Base-by-base conservation (phyloP, 2,888 invertebrate species). In the Octodonta nipae region DNA sequence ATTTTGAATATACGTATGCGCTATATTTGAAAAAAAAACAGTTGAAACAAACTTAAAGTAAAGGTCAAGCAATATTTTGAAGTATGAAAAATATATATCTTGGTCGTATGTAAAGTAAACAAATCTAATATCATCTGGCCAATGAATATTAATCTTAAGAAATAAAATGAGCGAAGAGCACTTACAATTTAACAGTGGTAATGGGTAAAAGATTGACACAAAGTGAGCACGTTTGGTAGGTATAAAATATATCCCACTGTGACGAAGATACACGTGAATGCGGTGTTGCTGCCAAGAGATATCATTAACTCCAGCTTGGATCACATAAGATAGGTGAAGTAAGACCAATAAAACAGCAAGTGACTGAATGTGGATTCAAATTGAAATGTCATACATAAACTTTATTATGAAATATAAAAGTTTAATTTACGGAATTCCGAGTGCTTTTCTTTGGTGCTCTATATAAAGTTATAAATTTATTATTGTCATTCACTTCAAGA, bases 331-430 rank as follows among this genome's bases (percentile, higher is more conserved):
- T 54, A 53, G 47, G 54, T 58, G 56, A 58, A 57, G 58, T 60
- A 60, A 50, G 51, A 46, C 46, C 54, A 47, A 58, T 58, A 60
- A 60, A 60, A 58, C 60, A 60, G 60, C 58, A 54, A 55, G 58
- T 54, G 58, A 52, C 54, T 55, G 54, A 42, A 52, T 49, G 49
- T 52, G 54, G 55, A 55, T 50, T 51, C 50, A 55, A 57, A 58
- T 60, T 58, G 58, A 60, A 58, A 60, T 46, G 58, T 59, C 58
- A 58, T 43, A 38, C 40, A 45, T 38, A 44, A 46, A 47, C 43
- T 48, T 48, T 41, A n/a, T n/a, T n/a, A 41, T 42, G 43, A 32
- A 38, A 39, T 37, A 42, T 44, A 39, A 41, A 42, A 27, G 29
- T 36, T 15, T 30, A 30, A 40, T 41, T 43, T 40, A 41, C 39